Evolutionary conservation across 1,140 invertebrate genomes (phyloP), one percentile per base, ranked within the genome.

Genomic region (Hypsibius dujardini): DNA sequence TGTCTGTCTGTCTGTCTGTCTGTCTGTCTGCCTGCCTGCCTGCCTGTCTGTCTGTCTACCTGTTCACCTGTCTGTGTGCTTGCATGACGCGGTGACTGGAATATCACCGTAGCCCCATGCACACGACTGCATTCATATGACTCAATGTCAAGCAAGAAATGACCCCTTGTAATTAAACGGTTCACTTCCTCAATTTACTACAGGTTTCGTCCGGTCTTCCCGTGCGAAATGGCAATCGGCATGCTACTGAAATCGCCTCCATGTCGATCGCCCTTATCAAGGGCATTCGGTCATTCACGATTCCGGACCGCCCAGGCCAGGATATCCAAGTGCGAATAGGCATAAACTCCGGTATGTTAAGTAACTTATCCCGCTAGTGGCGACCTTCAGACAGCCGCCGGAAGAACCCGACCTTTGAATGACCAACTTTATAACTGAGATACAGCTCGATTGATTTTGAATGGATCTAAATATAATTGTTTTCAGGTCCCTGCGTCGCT

Each of bases 241-340:
- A 86, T 75, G 83, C 82, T 1, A 80, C 79, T 1, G 84, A 86
- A 75, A 83, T 86, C 73, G 83, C 84, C 1, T 82, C 83, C 50
- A 85, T 86, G 85, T 80, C 84, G 0, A 74, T 85, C 1, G 82
- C 84, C 1, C 77, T 86, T 1, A 77, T 86, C 71, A 75, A 78
- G 2, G 81, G 81, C 0, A 76, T 82, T 28, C 73, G 80, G 50
- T 78, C 77, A 1, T 86, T 83, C 47, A 74, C 75, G 15, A 84
- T 86, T 46, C 84, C 84, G 1, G 84, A 87, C 74, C 74, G 82
- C 70, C 84, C 84, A 1, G 75, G 79, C 2, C 82, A 84, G 72
- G 76, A 79, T 1, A 77, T 87, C 2, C 76, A 80, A 72, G 80
- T 86, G 47, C 75, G 85, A 2, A 83, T 85, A 42, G 85, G 85